These are phyloP conservation scores for Oasisia sp. DNA, from an alignment of 2,888 invertebrate genomes.

Conservation along the genomic window DNA sequence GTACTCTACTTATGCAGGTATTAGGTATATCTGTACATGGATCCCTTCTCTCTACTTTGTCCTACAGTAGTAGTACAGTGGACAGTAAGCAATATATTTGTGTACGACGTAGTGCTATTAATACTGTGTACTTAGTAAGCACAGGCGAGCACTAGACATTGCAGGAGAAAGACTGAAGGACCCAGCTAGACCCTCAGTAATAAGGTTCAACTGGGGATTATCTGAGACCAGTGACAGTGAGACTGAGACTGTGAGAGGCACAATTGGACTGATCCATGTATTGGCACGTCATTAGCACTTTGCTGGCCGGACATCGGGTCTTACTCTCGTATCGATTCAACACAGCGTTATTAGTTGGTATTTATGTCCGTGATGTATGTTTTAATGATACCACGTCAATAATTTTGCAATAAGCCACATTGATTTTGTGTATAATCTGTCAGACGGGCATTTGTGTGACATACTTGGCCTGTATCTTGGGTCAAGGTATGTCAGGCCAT, in stretches of 20 bases:
- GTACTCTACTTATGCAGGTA: background rate
- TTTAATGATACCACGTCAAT: slow-evolving; percentile 10
- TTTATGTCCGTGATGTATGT: background rate
- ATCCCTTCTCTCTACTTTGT: background rate
- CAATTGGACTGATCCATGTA: background rate
- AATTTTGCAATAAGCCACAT: background rate
- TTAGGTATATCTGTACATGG: background rate
- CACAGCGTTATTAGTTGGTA: background rate
- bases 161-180: background rate
- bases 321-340: background rate
- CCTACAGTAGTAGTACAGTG: background rate
- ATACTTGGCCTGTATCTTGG: background rate
- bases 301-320: background rate
- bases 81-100: background rate
- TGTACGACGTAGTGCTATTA: background rate
- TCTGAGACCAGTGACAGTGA: background rate
- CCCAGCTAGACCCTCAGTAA: background rate
- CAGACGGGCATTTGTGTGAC: background rate
- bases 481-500: background rate
- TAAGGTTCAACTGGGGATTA: slow-evolving; percentile 4
- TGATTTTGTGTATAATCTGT: background rate
- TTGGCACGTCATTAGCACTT: background rate
- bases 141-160: background rate
- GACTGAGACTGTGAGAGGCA: too few species aligned
- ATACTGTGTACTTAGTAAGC: background rate